A percentile compares a stretch with the other conserved stretches of the same genome.
Conservation (phyloP, 2,797 vertebrate genomes). For the Denticeps clupeoides region DNA sequence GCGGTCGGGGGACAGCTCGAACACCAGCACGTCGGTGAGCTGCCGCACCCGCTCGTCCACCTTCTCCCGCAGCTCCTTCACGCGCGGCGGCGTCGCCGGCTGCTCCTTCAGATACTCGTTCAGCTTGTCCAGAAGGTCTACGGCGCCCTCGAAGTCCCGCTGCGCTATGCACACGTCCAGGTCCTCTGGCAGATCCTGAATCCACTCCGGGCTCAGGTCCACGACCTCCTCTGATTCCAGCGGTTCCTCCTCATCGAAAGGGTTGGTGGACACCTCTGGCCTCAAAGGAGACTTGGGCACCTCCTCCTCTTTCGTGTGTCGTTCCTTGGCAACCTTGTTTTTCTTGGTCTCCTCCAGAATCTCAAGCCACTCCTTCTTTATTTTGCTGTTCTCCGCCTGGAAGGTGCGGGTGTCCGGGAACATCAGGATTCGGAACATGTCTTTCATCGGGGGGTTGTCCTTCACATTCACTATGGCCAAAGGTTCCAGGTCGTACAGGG, state of each 20-base stretch:
- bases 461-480: constrained; percentile 94
- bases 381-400: constrained; percentile 92
- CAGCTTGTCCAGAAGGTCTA: constrained; percentile 89
- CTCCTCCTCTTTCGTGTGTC: constrained; percentile 74
- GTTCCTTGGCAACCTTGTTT: constrained; percentile 74
- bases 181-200: constrained; percentile 92
- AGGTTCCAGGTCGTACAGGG: constrained; percentile 85
- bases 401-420: constrained; percentile 95
- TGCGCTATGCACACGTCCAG: constrained; percentile 95
- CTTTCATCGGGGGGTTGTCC: constrained; percentile 96
- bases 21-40: constrained; percentile 89
- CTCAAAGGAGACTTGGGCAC: constrained; percentile 50
- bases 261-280: constrained; percentile 66
- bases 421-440: constrained; percentile 99
- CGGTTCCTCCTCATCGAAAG: constrained; percentile 58
- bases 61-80: constrained; percentile 73
- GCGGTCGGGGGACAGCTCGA: constrained; percentile 87
- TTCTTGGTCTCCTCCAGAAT: constrained; percentile 93
- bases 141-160: constrained; percentile 91
- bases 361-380: constrained; percentile 97
- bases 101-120: constrained; percentile 79
- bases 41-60: constrained; percentile 84
- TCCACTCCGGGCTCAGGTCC: constrained; percentile 83
- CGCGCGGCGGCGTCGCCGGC: constrained; percentile 62
- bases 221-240: constrained; percentile 59